Conservation (phyloP, 2,113 vertebrate species). For the Puntigrus tetrazona region DNA sequence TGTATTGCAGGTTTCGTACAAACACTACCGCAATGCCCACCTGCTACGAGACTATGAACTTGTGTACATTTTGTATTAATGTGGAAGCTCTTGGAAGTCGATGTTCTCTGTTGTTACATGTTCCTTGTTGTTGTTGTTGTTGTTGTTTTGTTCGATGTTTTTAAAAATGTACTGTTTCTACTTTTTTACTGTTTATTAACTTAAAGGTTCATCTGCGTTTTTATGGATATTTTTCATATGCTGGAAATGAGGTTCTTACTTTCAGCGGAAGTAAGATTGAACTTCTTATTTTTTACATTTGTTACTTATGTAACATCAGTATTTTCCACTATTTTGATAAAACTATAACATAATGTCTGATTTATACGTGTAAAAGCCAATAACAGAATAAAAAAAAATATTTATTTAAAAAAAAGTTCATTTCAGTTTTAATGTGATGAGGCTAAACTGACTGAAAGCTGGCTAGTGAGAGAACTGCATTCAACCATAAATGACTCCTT, state of each 20-base stretch:
- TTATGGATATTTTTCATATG: slow-evolving; percentile 98
- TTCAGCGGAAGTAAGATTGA: slow-evolving; percentile 97
- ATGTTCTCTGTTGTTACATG: slow-evolving; percentile 70
- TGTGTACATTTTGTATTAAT: slow-evolving; percentile 77
- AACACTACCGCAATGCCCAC: slow-evolving; percentile 14
- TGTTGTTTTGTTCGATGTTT: slow-evolving; percentile 64
- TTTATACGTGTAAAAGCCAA: slow-evolving; percentile 99
- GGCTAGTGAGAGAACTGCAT: no score
- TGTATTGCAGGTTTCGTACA: slow-evolving; percentile 49
- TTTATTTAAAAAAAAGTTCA: slow-evolving; percentile 89
- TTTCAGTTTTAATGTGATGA: slow-evolving; percentile 26
- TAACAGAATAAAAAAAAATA: slow-evolving; percentile 97
- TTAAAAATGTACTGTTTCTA: slow-evolving; percentile 81
- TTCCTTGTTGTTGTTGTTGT: slow-evolving; percentile 61
- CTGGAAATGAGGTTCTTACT: slow-evolving; percentile 94
- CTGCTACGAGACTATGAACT: slow-evolving; percentile 70
- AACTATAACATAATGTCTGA: slow-evolving; percentile 99
- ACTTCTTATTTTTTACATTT: slow-evolving; percentile 96
- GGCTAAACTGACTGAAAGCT: slow-evolving; percentile 4
- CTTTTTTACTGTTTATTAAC: slow-evolving; percentile 89
- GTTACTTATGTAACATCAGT: slow-evolving; percentile 99
- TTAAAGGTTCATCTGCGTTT: slow-evolving; percentile 93
- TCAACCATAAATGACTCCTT: neutral
- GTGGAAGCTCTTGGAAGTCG: slow-evolving; percentile 67
- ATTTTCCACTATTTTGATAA: slow-evolving; percentile 99